Percentiles rank a stretch among this genome's conserved stretches.
Conservation (phyloP, 2,113 vertebrate genomes). For the Ophthalmolycus amberensis region DNA sequence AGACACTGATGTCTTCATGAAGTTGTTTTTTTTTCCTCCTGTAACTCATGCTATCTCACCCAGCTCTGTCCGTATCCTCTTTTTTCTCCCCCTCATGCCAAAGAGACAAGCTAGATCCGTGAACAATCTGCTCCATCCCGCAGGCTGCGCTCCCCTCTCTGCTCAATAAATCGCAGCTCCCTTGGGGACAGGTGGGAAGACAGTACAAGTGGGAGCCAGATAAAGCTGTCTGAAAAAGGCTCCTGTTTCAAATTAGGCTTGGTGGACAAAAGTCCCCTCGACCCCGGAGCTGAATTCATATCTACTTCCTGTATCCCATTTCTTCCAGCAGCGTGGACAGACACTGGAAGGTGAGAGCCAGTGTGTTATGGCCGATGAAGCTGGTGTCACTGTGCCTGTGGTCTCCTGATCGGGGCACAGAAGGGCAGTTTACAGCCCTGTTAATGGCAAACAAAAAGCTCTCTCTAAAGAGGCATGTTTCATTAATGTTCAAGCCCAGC, state of each 20-base stretch:
- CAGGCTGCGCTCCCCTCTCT: constrained; percentile 50
- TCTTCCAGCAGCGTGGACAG: background rate
- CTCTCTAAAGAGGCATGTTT: constrained; percentile 68
- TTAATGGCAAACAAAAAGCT: constrained; percentile 73
- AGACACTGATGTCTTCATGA: constrained; percentile 82
- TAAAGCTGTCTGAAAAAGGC: constrained; percentile 74
- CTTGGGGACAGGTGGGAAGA: constrained; percentile 61
- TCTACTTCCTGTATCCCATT: constrained; percentile 35
- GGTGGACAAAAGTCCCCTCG: constrained; percentile 71
- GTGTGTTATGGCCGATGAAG: background rate
- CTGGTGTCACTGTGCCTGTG: constrained; percentile 57
- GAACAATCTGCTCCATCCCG: constrained; percentile 80
- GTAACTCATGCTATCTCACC: constrained; percentile 46
- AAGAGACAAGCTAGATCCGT: constrained; percentile 70
- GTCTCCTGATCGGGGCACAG: constrained; percentile 53
- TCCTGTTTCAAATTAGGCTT: constrained; percentile 79
- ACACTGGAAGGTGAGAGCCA: background rate
- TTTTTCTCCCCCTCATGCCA: constrained; percentile 56
- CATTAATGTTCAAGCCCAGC: constrained; percentile 69
- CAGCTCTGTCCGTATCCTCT: constrained; percentile 27
- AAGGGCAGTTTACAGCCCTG: constrained; percentile 70
- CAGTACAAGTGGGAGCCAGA: constrained; percentile 67
- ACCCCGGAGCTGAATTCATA: constrained; percentile 21
- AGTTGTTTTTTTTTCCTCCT: constrained; percentile 33
- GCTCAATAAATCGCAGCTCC: constrained; percentile 80